Evolutionary conservation across 2,888 invertebrate species (phyloP), one percentile per base, ranked within the genome.

Genomic region (Phengaris alcon): DNA sequence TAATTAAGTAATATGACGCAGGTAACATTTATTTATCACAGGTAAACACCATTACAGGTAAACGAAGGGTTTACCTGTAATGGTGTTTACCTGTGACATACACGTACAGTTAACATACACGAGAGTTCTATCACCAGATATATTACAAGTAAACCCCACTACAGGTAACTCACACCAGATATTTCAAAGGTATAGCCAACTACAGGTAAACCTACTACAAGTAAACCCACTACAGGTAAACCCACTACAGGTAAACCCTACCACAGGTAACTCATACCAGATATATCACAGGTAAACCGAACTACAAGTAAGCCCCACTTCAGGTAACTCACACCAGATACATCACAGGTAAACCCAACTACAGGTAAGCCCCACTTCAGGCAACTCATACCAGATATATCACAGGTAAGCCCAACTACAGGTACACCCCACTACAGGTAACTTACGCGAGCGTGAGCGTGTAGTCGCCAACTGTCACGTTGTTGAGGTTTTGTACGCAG

Each of bases 401-500:
- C 6, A 6, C 13, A 52, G 7, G 55, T 15, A 15, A 52, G 9
- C 8, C 48, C 3, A 7, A 48, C 48, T 48, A 69, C 8, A n/a
- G 54, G 54, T 54, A 13, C 7, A 54, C 12, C 4, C 54, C 54
- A 10, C 54, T 48, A 44, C 48, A 64, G 12, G 69, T 48, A 48
- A 92, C 94, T 93, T 80, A 96, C 95, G 93, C 96, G 86, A 93
- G 93, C 83, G 94, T 96, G 82, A 94, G 93, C 76, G 95, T 95
- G 88, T 94, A 94, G 83, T 95, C 95, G 75, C 97, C 98, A 83
- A 99, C 97, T 82, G 97, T 96, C 81, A 97, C 97, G 89, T 98
- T 98, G 94, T 98, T 98, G 80, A 99, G 95, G 91, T 99, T 98
- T 88, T 97, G 97, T 78, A 99, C 97, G 87, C 98, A 98, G 82